Conservation (phyloP, 2,797 vertebrate genomes). For the Limnodromus scolopaceus region DNA sequence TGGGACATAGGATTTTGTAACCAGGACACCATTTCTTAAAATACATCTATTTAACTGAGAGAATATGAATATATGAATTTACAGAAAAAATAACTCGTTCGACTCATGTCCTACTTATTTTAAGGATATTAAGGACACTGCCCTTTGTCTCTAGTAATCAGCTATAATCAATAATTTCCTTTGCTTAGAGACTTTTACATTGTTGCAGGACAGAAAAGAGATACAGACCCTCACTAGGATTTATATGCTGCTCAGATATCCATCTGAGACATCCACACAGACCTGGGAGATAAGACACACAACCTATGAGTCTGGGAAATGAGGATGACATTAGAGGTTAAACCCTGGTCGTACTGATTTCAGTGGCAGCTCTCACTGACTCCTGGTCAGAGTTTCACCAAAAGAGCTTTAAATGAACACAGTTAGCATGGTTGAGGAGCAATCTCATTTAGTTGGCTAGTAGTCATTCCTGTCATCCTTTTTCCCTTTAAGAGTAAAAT, state of each 20-base stretch:
- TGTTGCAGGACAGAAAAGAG: background rate
- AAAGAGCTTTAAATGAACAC: background rate
- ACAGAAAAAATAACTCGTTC: background rate
- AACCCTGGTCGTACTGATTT: background rate
- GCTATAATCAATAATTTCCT: background rate
- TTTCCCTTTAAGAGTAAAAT: background rate
- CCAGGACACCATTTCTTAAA: constrained; percentile 34
- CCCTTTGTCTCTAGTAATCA: background rate
- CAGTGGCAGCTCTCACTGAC: background rate
- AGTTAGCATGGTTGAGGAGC: background rate
- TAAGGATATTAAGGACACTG: constrained; percentile 3
- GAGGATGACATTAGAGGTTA: background rate
- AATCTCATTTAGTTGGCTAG: background rate
- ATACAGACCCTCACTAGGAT: background rate
- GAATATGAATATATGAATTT: constrained; percentile 1
- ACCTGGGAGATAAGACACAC: background rate
- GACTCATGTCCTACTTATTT: background rate
- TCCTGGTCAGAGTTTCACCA: background rate
- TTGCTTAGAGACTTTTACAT: background rate
- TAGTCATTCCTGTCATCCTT: background rate
- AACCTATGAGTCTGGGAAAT: background rate
- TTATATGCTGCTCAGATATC: background rate
- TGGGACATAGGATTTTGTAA: constrained; percentile 11
- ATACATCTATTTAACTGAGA: background rate
- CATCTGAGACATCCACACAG: background rate